phyloP scores from a whole-genome alignment of 2,797 vertebrate species.

The Anabacerthia variegaticeps region DNA sequence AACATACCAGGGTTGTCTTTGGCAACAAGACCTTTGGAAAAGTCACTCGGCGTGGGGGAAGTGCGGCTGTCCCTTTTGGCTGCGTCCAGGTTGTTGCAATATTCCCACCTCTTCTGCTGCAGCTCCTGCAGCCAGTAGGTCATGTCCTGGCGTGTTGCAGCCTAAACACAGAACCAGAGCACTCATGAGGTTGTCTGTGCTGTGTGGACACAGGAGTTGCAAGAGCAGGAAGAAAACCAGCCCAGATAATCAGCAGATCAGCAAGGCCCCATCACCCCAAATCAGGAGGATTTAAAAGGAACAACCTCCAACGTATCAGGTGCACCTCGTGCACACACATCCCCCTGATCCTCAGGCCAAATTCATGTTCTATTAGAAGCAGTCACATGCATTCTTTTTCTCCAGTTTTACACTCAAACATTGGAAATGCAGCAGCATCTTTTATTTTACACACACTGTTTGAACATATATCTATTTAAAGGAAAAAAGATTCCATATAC shows the following conservation, averaged over 20 bases:
- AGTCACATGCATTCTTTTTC: neutral
- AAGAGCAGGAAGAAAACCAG: neutral
- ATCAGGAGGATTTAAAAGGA: neutral
- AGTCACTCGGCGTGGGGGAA: constrained; percentile 76
- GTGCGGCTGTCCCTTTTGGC: constrained; percentile 83
- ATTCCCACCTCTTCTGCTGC: constrained; percentile 97
- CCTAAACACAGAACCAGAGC: constrained; percentile 71
- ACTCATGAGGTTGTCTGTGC: neutral
- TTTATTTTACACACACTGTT: neutral
- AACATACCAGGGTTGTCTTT: constrained; percentile 85
- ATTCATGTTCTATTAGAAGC: neutral
- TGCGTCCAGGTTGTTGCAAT: constrained; percentile 82
- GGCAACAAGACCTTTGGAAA: constrained; percentile 89
- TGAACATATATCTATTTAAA: neutral
- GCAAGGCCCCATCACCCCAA: neutral
- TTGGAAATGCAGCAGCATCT: neutral
- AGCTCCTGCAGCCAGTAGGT: constrained; percentile 95
- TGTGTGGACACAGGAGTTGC: rapidly evolving
- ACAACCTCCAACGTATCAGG: neutral
- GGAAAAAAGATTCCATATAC: neutral
- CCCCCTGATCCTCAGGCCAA: neutral
- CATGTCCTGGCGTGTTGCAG: constrained; percentile 90
- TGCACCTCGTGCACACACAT: neutral
- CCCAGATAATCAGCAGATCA: neutral
- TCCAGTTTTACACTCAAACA: neutral